Conservation (phyloP, 2,888 invertebrate genomes). For the Tetanocera ferruginea region DNA sequence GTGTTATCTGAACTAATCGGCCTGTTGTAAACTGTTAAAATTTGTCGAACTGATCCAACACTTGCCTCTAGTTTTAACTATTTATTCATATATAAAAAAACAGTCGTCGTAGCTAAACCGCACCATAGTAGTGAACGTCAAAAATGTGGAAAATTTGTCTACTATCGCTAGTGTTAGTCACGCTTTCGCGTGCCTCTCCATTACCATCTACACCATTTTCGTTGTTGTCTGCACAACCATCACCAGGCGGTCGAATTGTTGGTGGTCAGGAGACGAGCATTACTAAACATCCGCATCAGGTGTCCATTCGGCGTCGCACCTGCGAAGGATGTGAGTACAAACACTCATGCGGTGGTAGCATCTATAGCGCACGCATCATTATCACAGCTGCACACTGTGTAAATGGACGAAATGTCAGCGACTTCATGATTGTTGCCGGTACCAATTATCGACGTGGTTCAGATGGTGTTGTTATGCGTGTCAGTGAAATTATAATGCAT, state of each 20-base stretch:
- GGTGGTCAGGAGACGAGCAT: slow-evolving; percentile 57
- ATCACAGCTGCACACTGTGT: slow-evolving; percentile 65
- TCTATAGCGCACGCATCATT: slow-evolving; percentile 50
- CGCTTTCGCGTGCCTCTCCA: not conserved
- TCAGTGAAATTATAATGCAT: slow-evolving; percentile 70
- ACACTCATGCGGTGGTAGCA: slow-evolving; percentile 51
- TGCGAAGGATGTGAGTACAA: slow-evolving; percentile 47
- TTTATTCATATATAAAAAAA: no score
- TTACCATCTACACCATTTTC: not conserved
- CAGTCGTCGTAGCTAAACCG: no score
- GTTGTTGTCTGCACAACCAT: no score
- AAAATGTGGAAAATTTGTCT: not conserved
- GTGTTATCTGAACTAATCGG: no score
- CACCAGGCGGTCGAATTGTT: slow-evolving; percentile 54
- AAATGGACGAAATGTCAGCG: slow-evolving; percentile 42
- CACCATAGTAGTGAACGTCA: not conserved
- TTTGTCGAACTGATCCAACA: no score
- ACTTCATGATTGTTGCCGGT: slow-evolving; percentile 46
- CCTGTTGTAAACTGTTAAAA: no score
- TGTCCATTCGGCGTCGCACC: slow-evolving; percentile 55
- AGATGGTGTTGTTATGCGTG: slow-evolving; percentile 70
- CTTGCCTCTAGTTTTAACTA: no score
- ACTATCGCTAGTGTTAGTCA: not conserved
- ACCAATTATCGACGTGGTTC: slow-evolving; percentile 62
- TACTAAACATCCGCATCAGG: slow-evolving; percentile 53